Evolutionary conservation across 2,888 invertebrate genomes (phyloP), one percentile per base, ranked within the genome.

Genomic region (Hydriomena furcata): DNA sequence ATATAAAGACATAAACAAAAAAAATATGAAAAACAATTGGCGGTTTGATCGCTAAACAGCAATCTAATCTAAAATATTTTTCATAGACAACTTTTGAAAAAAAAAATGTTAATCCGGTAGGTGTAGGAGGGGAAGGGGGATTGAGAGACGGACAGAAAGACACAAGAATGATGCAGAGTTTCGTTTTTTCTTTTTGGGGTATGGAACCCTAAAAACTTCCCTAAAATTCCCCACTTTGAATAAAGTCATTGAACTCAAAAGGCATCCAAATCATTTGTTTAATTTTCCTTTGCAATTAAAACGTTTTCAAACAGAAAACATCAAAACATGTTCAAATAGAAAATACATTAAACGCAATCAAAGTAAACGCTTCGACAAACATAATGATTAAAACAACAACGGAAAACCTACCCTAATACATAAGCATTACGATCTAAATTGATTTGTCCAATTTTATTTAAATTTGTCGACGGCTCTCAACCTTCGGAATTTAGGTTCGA

Each of bases 251-350:
- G 36, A 36, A 25, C 24, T 25, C 12, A 8, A 36, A 30, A 30
- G 21, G 6, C 8, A 35, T 10, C 7, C 5, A 5, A 8, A n/a
- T 3, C 12, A 24, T 42, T 32, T 10, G 1, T 25, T 24, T 25
- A 17, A 34, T 43, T 35, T 43, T 21, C 23, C 41, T 12, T 24
- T 8, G 2, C 12, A 20, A 31, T 12, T n/a, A 13, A 7, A 25
- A 30, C 38, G 27, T 28, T 7, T 20, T 30, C 38, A 40, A 40
- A 20, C 8, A 7, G 3, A 20, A 31, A 30, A 41, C 41, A 42
- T 34, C 42, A 42, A 42, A 38, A 37, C 37, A 7, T 21, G 23
- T 8, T n/a, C n/a, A n/a, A 3, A 12, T 7, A 13, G 13, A 41
- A 21, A 30, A 41, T 7, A 31, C 2, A 27, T 24, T 24, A 24